phyloP scores from a whole-genome alignment of 1,140 invertebrate species.

The Drosophila tropicalis region DNA sequence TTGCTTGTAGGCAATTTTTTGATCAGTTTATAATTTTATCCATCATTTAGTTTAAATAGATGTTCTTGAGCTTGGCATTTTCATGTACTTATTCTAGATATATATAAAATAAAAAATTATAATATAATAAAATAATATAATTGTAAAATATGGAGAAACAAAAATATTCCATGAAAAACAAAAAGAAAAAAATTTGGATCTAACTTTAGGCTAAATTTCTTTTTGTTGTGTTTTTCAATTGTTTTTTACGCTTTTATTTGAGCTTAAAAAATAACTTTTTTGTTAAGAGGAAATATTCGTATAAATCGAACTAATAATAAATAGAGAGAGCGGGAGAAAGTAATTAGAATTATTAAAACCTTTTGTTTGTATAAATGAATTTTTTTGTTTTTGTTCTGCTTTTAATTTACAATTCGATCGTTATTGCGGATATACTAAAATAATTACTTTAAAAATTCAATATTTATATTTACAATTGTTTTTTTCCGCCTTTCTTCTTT shows the following conservation, averaged over 20 bases:
- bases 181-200: neutral
- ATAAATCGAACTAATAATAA: constrained; percentile 4
- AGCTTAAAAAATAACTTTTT: neutral
- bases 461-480: neutral
- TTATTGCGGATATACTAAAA: neutral
- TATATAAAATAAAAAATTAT: neutral
- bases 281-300: neutral
- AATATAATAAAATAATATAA: neutral
- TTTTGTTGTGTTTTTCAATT: neutral
- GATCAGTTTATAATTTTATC: no score
- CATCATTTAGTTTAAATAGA: no score
- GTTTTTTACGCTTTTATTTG: neutral
- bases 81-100: neutral
- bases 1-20: no score
- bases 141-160: neutral
- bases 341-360: neutral
- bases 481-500: neutral
- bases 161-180: neutral
- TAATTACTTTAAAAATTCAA: neutral
- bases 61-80: neutral
- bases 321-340: neutral
- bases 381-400: neutral
- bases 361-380: neutral
- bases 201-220: neutral
- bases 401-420: neutral